Percentiles rank a stretch among this genome's conserved stretches.
Conservation (phyloP, 2,797 vertebrate genomes). For the Neosilurus mollespiculum region DNA sequence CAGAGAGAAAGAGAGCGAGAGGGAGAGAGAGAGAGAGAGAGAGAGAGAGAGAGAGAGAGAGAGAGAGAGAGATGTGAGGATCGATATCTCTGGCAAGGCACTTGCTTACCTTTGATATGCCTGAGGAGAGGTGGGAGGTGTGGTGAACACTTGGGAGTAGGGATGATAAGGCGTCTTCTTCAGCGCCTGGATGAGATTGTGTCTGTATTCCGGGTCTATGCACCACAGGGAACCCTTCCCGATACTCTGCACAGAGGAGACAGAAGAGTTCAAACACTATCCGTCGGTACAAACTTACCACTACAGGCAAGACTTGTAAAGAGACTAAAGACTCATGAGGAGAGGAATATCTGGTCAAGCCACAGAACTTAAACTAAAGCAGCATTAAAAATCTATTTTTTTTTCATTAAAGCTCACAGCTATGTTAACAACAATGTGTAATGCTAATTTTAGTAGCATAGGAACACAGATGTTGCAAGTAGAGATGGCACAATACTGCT, state of each 20-base stretch:
- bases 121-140: slow-evolving; percentile 87
- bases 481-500: too few relatives aligned
- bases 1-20: not conserved
- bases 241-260: slow-evolving; percentile 70
- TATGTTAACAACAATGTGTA: too few relatives aligned
- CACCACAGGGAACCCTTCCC: slow-evolving; percentile 83
- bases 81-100: slow-evolving; percentile 47
- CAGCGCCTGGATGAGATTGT: slow-evolving; percentile 98
- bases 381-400: not conserved
- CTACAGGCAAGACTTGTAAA: slow-evolving; percentile 19
- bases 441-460: too few relatives aligned
- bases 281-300: slow-evolving; percentile 35
- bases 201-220: slow-evolving; percentile 82
- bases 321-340: slow-evolving; percentile 14
- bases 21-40: not conserved
- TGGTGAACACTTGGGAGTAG: slow-evolving; percentile 87
- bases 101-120: slow-evolving; percentile 88
- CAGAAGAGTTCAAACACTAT: slow-evolving; percentile 39
- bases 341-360: slow-evolving; percentile 5
- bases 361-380: too few relatives aligned
- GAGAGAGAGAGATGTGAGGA: slow-evolving; percentile 32
- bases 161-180: slow-evolving; percentile 99
- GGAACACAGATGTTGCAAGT: too few relatives aligned
- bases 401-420: too few relatives aligned
- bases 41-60: too few relatives aligned